These are phyloP conservation scores for Origma solitaria DNA, from an alignment of 2,113 vertebrate genomes.

Conservation along the genomic window DNA sequence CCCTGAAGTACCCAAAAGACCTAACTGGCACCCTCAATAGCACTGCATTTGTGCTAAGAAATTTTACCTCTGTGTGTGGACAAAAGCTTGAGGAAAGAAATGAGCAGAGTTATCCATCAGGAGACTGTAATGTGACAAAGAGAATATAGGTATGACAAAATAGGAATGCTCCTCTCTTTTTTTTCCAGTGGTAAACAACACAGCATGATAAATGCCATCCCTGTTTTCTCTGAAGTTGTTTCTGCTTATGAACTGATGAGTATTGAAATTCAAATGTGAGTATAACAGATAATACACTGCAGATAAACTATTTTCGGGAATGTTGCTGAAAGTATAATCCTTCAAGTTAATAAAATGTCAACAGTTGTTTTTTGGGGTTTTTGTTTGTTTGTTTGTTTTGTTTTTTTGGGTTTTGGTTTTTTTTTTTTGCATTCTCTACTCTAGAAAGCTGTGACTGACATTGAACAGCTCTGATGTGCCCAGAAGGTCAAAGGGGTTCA, in stretches of 20 bases:
- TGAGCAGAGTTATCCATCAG: neutral
- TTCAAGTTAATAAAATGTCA: conserved; percentile 53
- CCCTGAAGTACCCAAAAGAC: neutral
- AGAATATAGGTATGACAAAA: neutral
- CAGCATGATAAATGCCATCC: neutral
- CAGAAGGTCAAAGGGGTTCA: neutral
- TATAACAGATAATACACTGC: conserved; percentile 8
- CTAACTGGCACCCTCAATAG: neutral
- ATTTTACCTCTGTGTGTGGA: neutral
- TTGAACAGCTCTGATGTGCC: neutral
- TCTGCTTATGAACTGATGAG: conserved; percentile 40
- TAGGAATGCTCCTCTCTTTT: neutral
- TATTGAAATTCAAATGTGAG: conserved; percentile 54
- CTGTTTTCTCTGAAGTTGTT: conserved; percentile 22
- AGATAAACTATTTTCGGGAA: conserved; percentile 50
- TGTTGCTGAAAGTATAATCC: conserved; percentile 48
- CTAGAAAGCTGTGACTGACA: neutral
- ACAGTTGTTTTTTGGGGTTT: neutral
- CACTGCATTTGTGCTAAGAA: neutral
- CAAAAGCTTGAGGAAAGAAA: neutral
- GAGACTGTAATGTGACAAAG: neutral
- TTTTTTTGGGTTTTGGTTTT: too few species aligned
- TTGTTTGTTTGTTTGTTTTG: too few species aligned
- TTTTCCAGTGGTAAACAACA: neutral
- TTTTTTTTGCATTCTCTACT: neutral